Conservation (phyloP, 2,797 vertebrate species). For the Acipenser ruthenus region DNA sequence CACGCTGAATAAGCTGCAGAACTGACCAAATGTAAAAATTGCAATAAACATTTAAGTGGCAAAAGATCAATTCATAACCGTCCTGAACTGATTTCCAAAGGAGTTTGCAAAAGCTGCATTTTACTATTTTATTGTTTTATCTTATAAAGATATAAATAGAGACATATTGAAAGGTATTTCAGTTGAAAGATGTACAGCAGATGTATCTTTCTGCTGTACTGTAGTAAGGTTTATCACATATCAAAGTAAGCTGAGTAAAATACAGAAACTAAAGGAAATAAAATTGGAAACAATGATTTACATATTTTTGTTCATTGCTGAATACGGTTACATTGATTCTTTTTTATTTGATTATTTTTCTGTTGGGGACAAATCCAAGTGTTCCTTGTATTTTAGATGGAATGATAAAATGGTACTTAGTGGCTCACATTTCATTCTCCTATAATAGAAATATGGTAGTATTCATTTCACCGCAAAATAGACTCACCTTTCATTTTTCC, state of each 20-base stretch:
- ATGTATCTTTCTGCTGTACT: background rate
- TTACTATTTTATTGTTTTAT: background rate
- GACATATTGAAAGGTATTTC: constrained; percentile 1
- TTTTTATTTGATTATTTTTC: constrained; percentile 29
- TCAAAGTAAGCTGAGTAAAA: background rate
- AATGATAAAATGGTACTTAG: background rate
- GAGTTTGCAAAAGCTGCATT: background rate
- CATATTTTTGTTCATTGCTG: background rate
- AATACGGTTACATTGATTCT: background rate
- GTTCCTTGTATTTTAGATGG: constrained; percentile 3
- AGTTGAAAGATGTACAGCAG: background rate
- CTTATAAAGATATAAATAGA: background rate
- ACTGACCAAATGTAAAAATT: too few relatives aligned
- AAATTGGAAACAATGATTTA: constrained; percentile 1
- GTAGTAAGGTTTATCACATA: background rate
- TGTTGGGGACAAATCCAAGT: constrained; percentile 19
- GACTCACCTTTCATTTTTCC: constrained; percentile 3
- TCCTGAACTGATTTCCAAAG: background rate
- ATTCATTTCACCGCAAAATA: constrained; percentile 21
- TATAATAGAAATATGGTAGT: constrained; percentile 30
- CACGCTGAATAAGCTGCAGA: background rate
- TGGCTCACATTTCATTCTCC: constrained; percentile 30
- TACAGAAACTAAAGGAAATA: constrained; percentile 1
- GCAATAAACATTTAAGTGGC: too few relatives aligned
- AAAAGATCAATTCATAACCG: too few relatives aligned